Percentiles rank a stretch among this genome's conserved stretches.
Evolutionary conservation across 1,140 invertebrate species (phyloP).

Genomic region (Parapsyche elsis): DNA sequence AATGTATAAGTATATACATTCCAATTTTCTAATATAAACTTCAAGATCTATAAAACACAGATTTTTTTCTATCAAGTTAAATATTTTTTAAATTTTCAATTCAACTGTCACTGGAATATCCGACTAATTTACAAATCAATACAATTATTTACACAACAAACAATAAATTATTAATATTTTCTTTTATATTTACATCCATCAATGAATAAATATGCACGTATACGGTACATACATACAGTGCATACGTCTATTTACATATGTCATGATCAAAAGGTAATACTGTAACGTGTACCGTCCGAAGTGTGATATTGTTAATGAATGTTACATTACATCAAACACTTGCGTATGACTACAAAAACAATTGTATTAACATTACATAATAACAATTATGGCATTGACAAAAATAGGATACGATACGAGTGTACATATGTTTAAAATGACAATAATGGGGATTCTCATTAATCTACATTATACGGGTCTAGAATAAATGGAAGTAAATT

Average conservation of each 20-base stretch:
- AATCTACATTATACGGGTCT: too few relatives aligned
- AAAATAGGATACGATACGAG: neutral
- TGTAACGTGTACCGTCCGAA: constrained; percentile 9
- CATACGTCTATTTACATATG: constrained; percentile 3
- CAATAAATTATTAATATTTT: constrained; percentile 23
- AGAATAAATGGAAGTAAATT: too few relatives aligned
- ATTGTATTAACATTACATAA: too few relatives aligned
- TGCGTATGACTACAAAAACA: too few relatives aligned
- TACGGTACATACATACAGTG: neutral
- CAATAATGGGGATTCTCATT: too few relatives aligned
- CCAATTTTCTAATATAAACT: constrained; percentile 13
- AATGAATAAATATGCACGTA: neutral
- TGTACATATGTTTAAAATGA: neutral
- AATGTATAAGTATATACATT: neutral
- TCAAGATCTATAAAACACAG: constrained; percentile 30
- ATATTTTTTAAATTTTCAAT: neutral
- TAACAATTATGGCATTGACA: constrained; percentile 19
- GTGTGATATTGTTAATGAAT: too few relatives aligned
- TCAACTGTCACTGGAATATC: constrained; percentile 22
- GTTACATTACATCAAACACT: too few relatives aligned
- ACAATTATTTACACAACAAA: constrained; percentile 31
- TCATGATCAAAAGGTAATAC: constrained; percentile 11
- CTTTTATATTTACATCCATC: constrained; percentile 1
- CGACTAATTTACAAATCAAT: constrained; percentile 25
- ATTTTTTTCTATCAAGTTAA: constrained; percentile 5